phyloP scores from a whole-genome alignment of 2,797 vertebrate genomes.

The Buphagus erythrorhynchus region DNA sequence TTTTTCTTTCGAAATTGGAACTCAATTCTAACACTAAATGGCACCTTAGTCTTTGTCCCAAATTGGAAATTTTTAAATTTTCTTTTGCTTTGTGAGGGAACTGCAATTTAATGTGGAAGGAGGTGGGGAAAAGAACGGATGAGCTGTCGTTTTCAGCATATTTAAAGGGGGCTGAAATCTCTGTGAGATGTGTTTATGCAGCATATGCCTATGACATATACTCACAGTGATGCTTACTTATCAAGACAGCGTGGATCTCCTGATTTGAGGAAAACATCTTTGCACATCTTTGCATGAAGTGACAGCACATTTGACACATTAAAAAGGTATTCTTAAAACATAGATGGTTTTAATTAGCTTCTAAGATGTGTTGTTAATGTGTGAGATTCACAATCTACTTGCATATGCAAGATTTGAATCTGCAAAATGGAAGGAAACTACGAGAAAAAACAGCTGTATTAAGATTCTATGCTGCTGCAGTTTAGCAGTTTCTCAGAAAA shows the following conservation, averaged over 20 bases:
- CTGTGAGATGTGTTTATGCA: background rate
- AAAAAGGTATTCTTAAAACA: slow-evolving; percentile 15
- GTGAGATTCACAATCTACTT: background rate
- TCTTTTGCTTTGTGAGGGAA: background rate
- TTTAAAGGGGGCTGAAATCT: slow-evolving; percentile 50
- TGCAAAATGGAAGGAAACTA: background rate
- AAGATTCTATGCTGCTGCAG: background rate
- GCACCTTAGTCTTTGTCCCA: background rate
- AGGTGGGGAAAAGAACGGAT: background rate
- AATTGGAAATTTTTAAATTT: background rate
- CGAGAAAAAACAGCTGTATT: background rate
- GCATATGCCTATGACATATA: slow-evolving; percentile 19
- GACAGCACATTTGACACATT: background rate
- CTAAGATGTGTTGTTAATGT: background rate
- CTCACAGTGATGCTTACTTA: slow-evolving; percentile 3
- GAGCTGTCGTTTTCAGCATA: slow-evolving; percentile 26
- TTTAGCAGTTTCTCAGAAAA: background rate
- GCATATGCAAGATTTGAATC: background rate
- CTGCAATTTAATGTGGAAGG: background rate
- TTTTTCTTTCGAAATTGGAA: background rate
- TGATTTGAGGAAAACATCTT: slow-evolving; percentile 47
- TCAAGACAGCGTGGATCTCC: too few species aligned
- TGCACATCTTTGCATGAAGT: background rate
- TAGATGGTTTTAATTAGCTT: background rate
- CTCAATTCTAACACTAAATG: background rate